Base-by-base conservation (phyloP, 2,888 invertebrate species). In the Troides oblongomaculatus region DNA sequence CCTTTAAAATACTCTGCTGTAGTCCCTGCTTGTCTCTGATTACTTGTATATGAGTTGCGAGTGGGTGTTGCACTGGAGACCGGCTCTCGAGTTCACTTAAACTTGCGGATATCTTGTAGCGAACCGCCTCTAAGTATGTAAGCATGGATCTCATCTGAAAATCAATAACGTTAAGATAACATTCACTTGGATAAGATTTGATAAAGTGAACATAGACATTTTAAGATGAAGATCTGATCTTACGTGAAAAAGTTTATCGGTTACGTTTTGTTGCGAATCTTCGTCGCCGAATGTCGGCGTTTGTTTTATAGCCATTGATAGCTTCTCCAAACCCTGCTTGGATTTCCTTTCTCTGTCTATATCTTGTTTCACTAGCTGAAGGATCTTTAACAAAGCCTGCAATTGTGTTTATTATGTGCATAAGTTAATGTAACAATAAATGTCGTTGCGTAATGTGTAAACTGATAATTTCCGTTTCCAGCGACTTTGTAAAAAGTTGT, bases 221-320 rank as follows among this genome's bases (percentile, higher is more conserved):
- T 5, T 50, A 14, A 50, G 14, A 50, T 50, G 10, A 50, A 50
- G 36, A 25, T 17, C 36, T 30, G 2, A 25, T 30, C 95, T 93
- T 91, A 98, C 98, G 85, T 98, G 97, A 83, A 97, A 97, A n/a
- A 98, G 89, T 91, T 98, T 98, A 81, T 98, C 98, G 39, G 96
- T 95, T 30, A 98, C 97, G 78, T 97, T 98, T 81, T 98, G 97
- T 78, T 98, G 97, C 62, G 98, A 97, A 83, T 97, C 97, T 75
- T 97, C 96, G 66, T 95, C 95, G 64, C 97, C 98, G 84, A 97
- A 97, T 65, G 95, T 97, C 0, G 97, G 97, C 10, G 96, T 96
- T 81, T 96, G 95, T 78, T 96, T 96, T 74, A 98, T 95, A 7
- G 98, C 97, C 84, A 96, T 95, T 7, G 98, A 97, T 53, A 99